Evolutionary conservation across 2,888 invertebrate species (phyloP).

Genomic region (Adelognathus sp.): DNA sequence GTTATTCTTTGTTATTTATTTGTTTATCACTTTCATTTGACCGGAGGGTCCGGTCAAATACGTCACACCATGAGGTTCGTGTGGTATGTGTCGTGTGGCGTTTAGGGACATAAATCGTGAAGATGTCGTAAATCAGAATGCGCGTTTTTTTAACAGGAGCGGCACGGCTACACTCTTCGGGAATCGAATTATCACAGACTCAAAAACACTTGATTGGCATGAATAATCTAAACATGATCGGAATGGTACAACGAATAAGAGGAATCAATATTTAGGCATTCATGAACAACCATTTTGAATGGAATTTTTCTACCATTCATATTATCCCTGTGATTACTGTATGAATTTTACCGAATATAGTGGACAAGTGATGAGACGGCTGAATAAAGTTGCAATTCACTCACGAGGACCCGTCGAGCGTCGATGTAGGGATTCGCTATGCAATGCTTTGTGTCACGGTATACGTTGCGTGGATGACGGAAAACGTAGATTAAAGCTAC

Average conservation of each 20-base stretch:
- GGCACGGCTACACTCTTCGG: neutral
- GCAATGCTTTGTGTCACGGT: neutral
- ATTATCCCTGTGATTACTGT: neutral
- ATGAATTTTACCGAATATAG: neutral
- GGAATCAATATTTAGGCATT: neutral
- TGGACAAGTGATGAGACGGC: neutral
- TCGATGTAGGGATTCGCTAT: constrained; percentile 13
- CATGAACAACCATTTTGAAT: neutral
- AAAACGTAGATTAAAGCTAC: constrained; percentile 46
- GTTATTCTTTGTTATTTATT: no score
- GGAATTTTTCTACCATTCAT: neutral
- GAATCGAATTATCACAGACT: neutral
- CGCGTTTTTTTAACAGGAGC: no score
- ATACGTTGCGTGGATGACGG: constrained; percentile 18
- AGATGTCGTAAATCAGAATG: no score
- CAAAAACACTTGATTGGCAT: neutral
- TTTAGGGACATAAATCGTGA: no score
- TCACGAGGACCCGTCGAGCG: neutral
- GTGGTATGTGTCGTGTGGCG: no score
- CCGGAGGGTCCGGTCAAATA: no score
- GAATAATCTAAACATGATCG: no score
- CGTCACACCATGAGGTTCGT: no score
- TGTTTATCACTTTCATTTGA: no score
- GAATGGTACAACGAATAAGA: no score
- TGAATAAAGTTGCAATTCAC: constrained; percentile 22